Base-by-base conservation (phyloP, 2,113 vertebrate species). In the Ifrita kowaldi region DNA sequence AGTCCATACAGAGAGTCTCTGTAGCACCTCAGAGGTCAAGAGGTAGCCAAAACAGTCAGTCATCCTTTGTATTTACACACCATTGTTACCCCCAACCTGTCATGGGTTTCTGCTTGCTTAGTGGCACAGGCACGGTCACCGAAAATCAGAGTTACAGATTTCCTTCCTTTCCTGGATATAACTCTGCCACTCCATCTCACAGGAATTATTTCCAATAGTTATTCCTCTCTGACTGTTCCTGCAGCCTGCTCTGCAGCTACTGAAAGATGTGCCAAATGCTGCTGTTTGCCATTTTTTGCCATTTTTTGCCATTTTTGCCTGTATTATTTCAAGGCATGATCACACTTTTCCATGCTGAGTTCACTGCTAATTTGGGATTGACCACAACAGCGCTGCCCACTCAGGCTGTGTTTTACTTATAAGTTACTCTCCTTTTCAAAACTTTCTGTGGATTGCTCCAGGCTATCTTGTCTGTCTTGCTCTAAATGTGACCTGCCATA, bases 181-280 rank as follows among this genome's bases (percentile, higher is more conserved):
- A 2, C 33, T 63, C 27, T 68, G 33, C 24, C 14, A 23, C 15
- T 21, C 27, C 11, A 13, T 20, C 0, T 0, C 1, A 0, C 16
- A 12, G 33, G 17, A 49, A 33, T n/a, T 33, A n/a, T 49, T 76
- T 83, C 39, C 28, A 30, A 27, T 14, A 6, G 0, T 76, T 13
- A 69, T 64, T 85, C 37, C 12, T 77, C 30, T 52, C 55, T 67
- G 60, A 44, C 11, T 28, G 30, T 55, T 35, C 35, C 46, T 63
- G 22, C 30, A 56, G 21, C 23, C 24, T 47, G 21, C 39, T 39
- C 24, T 74, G 41, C 28, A 64, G 30, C 19, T 10, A 8, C 8
- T 44, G 24, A 44, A 70, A 16, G 13, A 27, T 10, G 7, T 57
- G 26, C 33, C 3, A 4, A 75, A 57, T 4, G 6, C 22, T 71